These are phyloP conservation scores for Oligia latruncula DNA, from an alignment of 2,888 invertebrate genomes.

Conservation along the genomic window DNA sequence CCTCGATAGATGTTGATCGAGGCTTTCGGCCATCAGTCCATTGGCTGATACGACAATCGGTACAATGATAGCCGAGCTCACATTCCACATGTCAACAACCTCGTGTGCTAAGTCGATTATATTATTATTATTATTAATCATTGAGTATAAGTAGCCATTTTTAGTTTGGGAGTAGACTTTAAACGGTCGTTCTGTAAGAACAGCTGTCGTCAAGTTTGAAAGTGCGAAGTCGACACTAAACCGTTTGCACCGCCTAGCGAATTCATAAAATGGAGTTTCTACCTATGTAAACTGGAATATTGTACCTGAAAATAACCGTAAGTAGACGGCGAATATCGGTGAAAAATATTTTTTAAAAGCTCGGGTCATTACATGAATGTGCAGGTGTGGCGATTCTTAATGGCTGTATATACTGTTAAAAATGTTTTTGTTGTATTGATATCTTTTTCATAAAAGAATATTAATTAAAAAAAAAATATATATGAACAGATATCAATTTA, in stretches of 20 bases:
- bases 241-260: conserved; percentile 64
- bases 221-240: conserved; percentile 70
- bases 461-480: not conserved
- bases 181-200: conserved; percentile 71
- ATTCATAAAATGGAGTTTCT: conserved; percentile 76
- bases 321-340: not conserved
- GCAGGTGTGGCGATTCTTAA: conserved; percentile 17
- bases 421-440: not conserved
- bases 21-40: too few species aligned
- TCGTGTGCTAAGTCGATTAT: too few species aligned
- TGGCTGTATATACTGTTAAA: not conserved
- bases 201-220: conserved; percentile 76
- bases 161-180: conserved; percentile 73
- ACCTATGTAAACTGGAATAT: conserved; percentile 67
- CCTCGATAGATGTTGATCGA: too few species aligned
- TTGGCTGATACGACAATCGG: too few species aligned
- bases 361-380: not conserved
- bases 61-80: too few species aligned
- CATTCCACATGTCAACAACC: too few species aligned
- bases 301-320: conserved; percentile 33
- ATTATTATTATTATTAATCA: conserved; percentile 48
- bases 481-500: not conserved
- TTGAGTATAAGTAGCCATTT: conserved; percentile 66
- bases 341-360: not conserved
- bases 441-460: not conserved